Percentiles rank a stretch among this genome's conserved stretches.
These are phyloP conservation scores for Laticauda laticaudata DNA, from an alignment of 2,113 vertebrate genomes.

Conservation along the genomic window DNA sequence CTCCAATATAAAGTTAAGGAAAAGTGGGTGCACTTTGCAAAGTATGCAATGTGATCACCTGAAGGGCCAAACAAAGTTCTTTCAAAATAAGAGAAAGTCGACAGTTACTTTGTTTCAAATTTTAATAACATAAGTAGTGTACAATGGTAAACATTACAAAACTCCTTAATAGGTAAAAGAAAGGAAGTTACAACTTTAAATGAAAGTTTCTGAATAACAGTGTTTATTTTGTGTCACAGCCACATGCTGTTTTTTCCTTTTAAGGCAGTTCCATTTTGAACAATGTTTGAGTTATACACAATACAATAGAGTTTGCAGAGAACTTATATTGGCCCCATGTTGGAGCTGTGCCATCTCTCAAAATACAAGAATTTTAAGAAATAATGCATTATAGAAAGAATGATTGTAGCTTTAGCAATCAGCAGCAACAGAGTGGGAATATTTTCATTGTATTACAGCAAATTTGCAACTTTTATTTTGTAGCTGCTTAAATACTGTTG, in stretches of 20 bases:
- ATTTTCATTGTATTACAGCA: constrained; percentile 43
- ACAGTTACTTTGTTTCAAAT: constrained; percentile 71
- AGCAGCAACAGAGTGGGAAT: constrained; percentile 52
- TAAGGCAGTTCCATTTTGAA: constrained; percentile 77
- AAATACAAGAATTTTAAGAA: constrained; percentile 51
- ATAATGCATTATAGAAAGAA: constrained; percentile 45
- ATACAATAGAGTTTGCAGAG: constrained; percentile 57
- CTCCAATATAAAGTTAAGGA: not conserved
- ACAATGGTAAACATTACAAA: constrained; percentile 72
- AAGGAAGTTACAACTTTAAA: constrained; percentile 74
- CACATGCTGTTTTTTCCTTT: constrained; percentile 66
- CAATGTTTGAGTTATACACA: constrained; percentile 69
- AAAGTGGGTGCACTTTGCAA: no score
- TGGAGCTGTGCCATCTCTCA: constrained; percentile 55
- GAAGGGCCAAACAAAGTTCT: constrained; percentile 37
- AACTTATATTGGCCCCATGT: constrained; percentile 53
- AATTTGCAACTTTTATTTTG: constrained; percentile 44
- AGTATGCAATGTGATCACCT: constrained; percentile 23
- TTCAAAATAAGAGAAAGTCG: constrained; percentile 41
- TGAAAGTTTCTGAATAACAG: constrained; percentile 62
- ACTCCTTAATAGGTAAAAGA: constrained; percentile 62
- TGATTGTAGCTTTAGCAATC: constrained; percentile 50
- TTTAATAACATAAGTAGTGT: constrained; percentile 74
- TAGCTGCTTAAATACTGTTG: not conserved
- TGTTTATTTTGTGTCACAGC: constrained; percentile 70